A percentile compares a stretch with the other conserved stretches of the same genome.
Conservation (phyloP, 2,888 invertebrate genomes). For the Epinotia brunnichana region DNA sequence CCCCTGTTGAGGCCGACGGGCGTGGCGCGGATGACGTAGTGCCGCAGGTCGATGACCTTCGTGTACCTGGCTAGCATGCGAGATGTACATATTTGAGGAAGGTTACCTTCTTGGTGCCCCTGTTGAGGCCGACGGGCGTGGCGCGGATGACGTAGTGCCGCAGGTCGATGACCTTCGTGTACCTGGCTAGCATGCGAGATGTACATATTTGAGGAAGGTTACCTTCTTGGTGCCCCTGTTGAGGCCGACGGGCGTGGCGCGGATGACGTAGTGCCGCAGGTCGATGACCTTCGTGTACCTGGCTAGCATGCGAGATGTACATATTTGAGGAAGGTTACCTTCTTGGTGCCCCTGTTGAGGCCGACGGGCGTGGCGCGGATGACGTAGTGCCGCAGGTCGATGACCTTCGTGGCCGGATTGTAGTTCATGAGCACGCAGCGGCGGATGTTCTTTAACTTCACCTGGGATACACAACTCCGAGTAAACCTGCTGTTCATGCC, state of each 20-base stretch:
- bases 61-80: too few relatives aligned
- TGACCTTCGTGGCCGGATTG: slow-evolving; percentile 90
- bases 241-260: slow-evolving; percentile 94
- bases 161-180: too few relatives aligned
- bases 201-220: slow-evolving; percentile 14
- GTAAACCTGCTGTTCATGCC: too few relatives aligned
- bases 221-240: slow-evolving; percentile 95
- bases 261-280: slow-evolving; percentile 97
- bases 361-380: slow-evolving; percentile 96
- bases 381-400: slow-evolving; percentile 98
- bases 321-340: slow-evolving; percentile 69
- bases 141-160: too few relatives aligned
- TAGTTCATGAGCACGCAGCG: slow-evolving; percentile 96
- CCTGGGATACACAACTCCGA: slow-evolving; percentile 74
- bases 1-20: too few relatives aligned
- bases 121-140: too few relatives aligned
- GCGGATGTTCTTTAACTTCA: slow-evolving; percentile 93
- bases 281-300: slow-evolving; percentile 90
- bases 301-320: background rate
- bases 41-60: too few relatives aligned
- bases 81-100: too few relatives aligned
- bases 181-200: background rate
- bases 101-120: too few relatives aligned
- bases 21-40: too few relatives aligned
- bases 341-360: slow-evolving; percentile 94